Conservation (phyloP, 2,113 vertebrate species). For the Desmodus rotundus region DNA sequence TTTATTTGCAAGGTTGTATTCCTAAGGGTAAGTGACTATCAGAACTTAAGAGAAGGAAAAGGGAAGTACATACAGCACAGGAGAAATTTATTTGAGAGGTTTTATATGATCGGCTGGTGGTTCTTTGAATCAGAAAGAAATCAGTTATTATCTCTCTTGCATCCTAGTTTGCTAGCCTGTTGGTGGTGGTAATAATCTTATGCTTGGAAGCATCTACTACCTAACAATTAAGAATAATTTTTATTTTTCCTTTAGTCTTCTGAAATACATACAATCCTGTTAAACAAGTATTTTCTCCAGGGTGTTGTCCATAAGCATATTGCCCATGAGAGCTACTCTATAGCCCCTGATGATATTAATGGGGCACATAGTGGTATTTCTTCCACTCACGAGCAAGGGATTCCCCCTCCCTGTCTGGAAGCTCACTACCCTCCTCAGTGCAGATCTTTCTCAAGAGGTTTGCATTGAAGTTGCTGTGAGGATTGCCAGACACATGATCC, state of each 20-base stretch:
- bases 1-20: not conserved
- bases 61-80: not conserved
- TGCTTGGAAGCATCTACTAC: not conserved
- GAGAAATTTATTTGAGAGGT: not conserved
- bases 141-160: not conserved
- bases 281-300: not conserved
- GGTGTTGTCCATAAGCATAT: not conserved
- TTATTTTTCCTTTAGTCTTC: not conserved
- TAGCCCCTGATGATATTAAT: rapidly evolving
- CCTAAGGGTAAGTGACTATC: not conserved
- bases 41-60: not conserved
- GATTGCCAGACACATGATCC: not conserved
- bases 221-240: not conserved
- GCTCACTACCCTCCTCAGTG: not conserved
- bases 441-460: not conserved
- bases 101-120: not conserved
- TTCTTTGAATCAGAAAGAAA: not conserved
- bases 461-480: not conserved
- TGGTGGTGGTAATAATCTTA: not conserved
- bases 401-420: not conserved
- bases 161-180: not conserved
- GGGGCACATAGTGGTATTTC: too few species aligned
- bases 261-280: not conserved
- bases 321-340: not conserved
- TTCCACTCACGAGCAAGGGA: not conserved